Evolutionary conservation across 2,797 vertebrate genomes (phyloP).

Genomic region (Spinus olivaceus): DNA sequence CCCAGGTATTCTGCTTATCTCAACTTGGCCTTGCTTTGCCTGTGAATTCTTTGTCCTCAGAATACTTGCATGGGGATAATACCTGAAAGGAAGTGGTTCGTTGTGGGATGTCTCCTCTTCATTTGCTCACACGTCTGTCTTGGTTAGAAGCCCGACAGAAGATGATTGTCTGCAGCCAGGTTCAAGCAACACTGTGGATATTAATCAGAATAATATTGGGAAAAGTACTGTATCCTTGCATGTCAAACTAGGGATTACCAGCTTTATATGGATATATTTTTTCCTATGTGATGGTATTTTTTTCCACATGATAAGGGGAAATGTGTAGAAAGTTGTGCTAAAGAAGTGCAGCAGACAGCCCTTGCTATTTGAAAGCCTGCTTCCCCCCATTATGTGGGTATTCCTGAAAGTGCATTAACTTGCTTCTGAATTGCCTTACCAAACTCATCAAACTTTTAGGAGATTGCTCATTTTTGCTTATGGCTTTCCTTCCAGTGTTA

Average conservation of each 20-base stretch:
- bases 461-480: neutral
- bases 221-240: neutral
- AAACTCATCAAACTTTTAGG: neutral
- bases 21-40: neutral
- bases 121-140: neutral
- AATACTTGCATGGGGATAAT: neutral
- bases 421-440: neutral
- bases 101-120: neutral
- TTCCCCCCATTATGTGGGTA: neutral
- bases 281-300: neutral
- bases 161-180: neutral
- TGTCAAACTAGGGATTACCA: neutral
- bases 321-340: neutral
- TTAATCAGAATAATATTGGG: neutral
- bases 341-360: neutral
- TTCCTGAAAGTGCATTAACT: neutral
- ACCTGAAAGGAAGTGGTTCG: neutral
- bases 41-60: neutral
- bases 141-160: neutral
- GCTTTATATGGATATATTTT: neutral
- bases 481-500: neutral
- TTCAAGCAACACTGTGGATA: rapidly evolving
- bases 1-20: neutral
- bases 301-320: neutral
- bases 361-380: neutral